A percentile compares a stretch with the other conserved stretches of the same genome.
Evolutionary conservation across 1,140 invertebrate genomes (phyloP).

Genomic region (Heliconius hermathena): DNA sequence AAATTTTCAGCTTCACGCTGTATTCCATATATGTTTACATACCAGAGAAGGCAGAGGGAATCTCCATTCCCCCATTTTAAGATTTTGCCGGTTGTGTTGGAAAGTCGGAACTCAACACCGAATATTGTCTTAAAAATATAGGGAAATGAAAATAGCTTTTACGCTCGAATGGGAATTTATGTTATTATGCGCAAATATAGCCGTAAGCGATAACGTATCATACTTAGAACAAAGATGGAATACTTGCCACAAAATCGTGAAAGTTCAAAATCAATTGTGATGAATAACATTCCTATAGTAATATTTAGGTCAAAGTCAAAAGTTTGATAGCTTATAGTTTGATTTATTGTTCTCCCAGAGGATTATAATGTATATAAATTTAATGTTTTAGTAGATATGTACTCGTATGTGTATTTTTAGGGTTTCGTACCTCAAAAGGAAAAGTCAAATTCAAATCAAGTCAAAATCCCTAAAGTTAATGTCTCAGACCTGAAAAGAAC

Average conservation of each 20-base stretch:
- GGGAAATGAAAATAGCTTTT: background rate
- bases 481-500: too few species aligned
- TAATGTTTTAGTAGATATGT: background rate
- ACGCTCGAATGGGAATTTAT: background rate
- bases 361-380: background rate
- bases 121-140: background rate
- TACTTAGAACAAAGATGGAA: constrained; percentile 4
- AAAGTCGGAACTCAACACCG: too few species aligned
- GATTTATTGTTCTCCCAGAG: background rate
- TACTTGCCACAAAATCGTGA: constrained; percentile 17
- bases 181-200: background rate
- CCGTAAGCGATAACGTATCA: constrained; percentile 8
- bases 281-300: constrained; percentile 17
- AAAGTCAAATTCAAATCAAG: too few species aligned
- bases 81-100: background rate
- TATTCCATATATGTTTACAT: too few species aligned
- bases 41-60: too few species aligned
- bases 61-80: too few species aligned
- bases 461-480: too few species aligned
- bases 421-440: too few species aligned
- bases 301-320: constrained; percentile 29
- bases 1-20: too few species aligned
- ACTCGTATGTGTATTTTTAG: too few species aligned
- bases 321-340: background rate
- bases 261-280: constrained; percentile 29